Conservation (phyloP, 2,797 vertebrate species). For the Helicolenus hilgendorfi region DNA sequence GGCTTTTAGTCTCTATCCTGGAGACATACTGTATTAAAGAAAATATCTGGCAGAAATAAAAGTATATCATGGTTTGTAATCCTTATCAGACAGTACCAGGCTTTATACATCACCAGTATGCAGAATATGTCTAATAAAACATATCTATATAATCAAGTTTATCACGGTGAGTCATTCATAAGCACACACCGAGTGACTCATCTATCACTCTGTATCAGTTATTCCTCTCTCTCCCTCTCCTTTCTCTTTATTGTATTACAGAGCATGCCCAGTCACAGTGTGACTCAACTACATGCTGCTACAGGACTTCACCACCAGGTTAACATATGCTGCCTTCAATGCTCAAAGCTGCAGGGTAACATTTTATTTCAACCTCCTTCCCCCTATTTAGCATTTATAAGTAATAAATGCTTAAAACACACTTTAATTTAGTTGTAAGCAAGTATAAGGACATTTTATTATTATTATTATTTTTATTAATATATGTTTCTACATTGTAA, state of each 20-base stretch:
- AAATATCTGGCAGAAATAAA: background rate
- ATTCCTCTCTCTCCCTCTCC: slow-evolving; percentile 1
- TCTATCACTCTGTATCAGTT: slow-evolving; percentile 53
- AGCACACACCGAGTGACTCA: slow-evolving; percentile 76
- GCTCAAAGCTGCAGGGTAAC: background rate
- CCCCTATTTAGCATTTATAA: background rate
- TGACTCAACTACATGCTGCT: slow-evolving; percentile 67
- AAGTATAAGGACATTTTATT: background rate
- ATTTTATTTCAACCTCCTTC: background rate
- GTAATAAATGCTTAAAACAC: background rate
- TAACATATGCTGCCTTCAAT: background rate
- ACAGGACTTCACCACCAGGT: slow-evolving; percentile 21
- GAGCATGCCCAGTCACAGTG: slow-evolving; percentile 52
- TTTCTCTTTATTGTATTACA: slow-evolving; percentile 55
- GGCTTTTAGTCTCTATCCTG: slow-evolving; percentile 30
- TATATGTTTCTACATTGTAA: background rate
- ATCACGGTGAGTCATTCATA: slow-evolving; percentile 74
- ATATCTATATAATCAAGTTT: slow-evolving; percentile 62
- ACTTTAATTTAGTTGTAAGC: background rate
- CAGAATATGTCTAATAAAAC: slow-evolving; percentile 32
- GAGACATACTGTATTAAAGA: slow-evolving; percentile 8
- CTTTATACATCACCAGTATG: slow-evolving; percentile 10
- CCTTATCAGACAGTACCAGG: background rate
- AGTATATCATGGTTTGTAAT: background rate
- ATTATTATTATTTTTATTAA: background rate